A percentile compares a stretch with the other conserved stretches of the same genome.
Conservation (phyloP, 2,888 invertebrate species). For the Siphlonurus alternatus region DNA sequence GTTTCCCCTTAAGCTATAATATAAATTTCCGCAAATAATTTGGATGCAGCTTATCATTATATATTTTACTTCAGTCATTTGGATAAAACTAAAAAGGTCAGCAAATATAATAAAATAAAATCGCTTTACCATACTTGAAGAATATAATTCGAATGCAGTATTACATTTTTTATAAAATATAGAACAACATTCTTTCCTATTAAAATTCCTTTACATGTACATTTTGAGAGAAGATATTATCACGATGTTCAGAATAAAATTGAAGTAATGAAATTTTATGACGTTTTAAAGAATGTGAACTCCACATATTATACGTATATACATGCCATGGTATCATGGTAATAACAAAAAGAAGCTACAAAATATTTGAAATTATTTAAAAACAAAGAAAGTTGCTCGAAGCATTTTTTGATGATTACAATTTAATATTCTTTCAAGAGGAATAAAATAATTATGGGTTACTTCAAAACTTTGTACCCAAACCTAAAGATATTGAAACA, state of each 20-base stretch:
- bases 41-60: too few relatives aligned
- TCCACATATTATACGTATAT: too few relatives aligned
- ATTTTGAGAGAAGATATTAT: neutral
- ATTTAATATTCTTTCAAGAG: neutral
- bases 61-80: too few relatives aligned
- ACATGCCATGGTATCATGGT: too few relatives aligned
- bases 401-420: neutral
- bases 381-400: neutral
- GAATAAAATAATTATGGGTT: neutral
- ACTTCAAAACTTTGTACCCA: neutral
- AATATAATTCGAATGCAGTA: neutral
- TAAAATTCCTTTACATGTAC: too few relatives aligned
- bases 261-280: constrained; percentile 3
- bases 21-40: too few relatives aligned
- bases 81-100: too few relatives aligned
- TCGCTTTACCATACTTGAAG: neutral
- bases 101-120: too few relatives aligned
- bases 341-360: neutral
- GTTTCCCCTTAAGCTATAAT: too few relatives aligned
- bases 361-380: neutral
- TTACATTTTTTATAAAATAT: neutral
- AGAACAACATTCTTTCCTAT: neutral
- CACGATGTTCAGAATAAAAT: neutral
- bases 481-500: neutral
- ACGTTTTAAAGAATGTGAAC: neutral